Conservation (phyloP, 1,140 invertebrate species). For the Aphelinus atriplicis region DNA sequence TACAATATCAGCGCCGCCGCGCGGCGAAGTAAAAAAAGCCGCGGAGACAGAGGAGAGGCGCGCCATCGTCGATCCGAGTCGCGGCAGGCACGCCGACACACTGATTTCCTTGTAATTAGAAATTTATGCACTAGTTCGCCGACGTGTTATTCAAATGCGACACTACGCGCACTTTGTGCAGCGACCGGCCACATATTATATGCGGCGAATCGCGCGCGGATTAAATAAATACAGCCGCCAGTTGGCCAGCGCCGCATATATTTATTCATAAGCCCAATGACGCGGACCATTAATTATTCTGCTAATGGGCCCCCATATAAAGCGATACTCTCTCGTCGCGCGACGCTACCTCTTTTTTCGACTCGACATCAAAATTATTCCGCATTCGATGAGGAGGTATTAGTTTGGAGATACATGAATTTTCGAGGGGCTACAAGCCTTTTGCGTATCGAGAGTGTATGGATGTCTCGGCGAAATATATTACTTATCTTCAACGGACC, state of each 20-base stretch:
- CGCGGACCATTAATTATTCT: slow-evolving; percentile 58
- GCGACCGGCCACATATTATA: slow-evolving; percentile 46
- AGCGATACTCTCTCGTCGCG: slow-evolving; percentile 32
- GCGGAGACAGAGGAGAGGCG: slow-evolving; percentile 5
- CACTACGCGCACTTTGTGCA: slow-evolving; percentile 50
- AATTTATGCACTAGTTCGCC: slow-evolving; percentile 64
- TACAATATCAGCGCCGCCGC: too few species aligned
- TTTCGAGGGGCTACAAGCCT: too few species aligned
- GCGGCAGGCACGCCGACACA: slow-evolving; percentile 39
- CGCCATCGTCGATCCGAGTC: slow-evolving; percentile 26
- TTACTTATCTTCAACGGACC: too few species aligned
- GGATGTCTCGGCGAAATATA: too few species aligned
- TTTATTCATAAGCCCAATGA: slow-evolving; percentile 51
- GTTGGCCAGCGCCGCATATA: too few species aligned
- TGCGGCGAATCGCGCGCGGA: neutral
- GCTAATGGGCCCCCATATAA: slow-evolving; percentile 52
- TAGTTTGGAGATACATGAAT: too few species aligned
- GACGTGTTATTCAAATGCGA: slow-evolving; percentile 65
- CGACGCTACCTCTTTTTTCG: too few species aligned
- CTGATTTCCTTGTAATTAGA: slow-evolving; percentile 63
- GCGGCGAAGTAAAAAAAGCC: slow-evolving; percentile 8
- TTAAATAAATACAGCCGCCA: too few species aligned
- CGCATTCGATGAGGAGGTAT: too few species aligned
- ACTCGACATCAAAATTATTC: too few species aligned
- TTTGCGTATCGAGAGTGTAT: too few species aligned